These are phyloP conservation scores for Drosophila putrida DNA, from an alignment of 2,888 invertebrate genomes.

Conservation along the genomic window DNA sequence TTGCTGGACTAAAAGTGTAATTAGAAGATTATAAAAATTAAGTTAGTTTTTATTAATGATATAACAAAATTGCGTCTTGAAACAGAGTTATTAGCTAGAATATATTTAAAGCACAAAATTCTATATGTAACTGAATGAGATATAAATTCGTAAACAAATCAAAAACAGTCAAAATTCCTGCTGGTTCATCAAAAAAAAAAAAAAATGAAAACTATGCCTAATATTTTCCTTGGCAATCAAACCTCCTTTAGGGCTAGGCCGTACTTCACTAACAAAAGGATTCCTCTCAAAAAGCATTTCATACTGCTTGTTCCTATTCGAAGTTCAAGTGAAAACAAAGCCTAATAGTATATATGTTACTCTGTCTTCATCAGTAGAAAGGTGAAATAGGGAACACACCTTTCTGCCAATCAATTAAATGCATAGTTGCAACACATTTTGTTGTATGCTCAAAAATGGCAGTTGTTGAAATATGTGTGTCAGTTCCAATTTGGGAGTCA, in stretches of 20 bases:
- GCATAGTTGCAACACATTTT: neutral
- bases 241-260: no score
- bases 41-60: conserved; percentile 13
- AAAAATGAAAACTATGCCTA: no score
- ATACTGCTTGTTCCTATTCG: no score
- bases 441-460: conserved; percentile 16
- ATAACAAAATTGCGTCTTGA: neutral
- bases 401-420: conserved; percentile 23
- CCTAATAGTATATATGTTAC: neutral
- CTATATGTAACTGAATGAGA: neutral
- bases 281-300: no score
- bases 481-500: conserved; percentile 15
- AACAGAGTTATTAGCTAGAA: neutral
- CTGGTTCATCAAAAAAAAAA: no score
- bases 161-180: no score
- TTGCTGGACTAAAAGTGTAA: conserved; percentile 45
- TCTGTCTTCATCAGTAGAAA: neutral
- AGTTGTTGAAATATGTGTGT: neutral
- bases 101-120: neutral
- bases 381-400: no score
- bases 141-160: neutral
- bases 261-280: no score
- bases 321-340: neutral
- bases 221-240: no score
- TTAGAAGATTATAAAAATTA: conserved; percentile 37